Conservation (phyloP, 2,113 vertebrate genomes). For the Cyprinodon tularosa region DNA sequence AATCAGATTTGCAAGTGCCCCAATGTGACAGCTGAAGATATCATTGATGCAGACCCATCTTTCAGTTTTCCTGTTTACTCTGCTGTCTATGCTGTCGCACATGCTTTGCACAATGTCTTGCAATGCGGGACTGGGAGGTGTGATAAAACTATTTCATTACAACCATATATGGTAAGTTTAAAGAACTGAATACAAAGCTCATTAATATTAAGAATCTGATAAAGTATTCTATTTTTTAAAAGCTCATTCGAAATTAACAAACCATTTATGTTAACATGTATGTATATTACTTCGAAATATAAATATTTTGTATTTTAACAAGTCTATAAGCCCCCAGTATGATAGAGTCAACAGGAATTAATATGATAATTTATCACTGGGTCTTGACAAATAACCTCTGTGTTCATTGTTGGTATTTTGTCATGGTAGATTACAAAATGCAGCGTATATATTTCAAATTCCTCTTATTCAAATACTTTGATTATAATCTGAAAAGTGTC, state of each 20-base stretch:
- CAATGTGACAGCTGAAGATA: not conserved
- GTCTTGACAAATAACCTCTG: no score
- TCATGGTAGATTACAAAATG: no score
- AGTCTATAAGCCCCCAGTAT: no score
- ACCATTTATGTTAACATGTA: not conserved
- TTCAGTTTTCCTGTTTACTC: slow-evolving; percentile 76
- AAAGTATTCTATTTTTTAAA: not conserved
- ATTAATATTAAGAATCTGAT: not conserved
- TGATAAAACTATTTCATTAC: slow-evolving; percentile 60
- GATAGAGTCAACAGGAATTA: no score
- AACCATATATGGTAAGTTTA: slow-evolving; percentile 70
- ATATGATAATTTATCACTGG: no score
- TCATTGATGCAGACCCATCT: slow-evolving; percentile 25
- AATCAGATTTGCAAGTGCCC: slow-evolving; percentile 76
- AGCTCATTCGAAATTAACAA: not conserved
- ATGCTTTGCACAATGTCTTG: slow-evolving; percentile 81
- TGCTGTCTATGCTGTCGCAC: slow-evolving; percentile 80
- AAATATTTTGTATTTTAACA: no score
- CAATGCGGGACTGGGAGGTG: slow-evolving; percentile 76
- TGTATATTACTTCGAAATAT: no score
- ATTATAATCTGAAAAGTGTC: no score
- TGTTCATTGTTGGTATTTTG: no score
- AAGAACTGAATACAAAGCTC: not conserved
- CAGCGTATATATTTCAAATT: no score
- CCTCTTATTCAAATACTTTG: no score